phyloP scores from a whole-genome alignment of 2,113 vertebrate species.

The Pituophis catenifer region DNA sequence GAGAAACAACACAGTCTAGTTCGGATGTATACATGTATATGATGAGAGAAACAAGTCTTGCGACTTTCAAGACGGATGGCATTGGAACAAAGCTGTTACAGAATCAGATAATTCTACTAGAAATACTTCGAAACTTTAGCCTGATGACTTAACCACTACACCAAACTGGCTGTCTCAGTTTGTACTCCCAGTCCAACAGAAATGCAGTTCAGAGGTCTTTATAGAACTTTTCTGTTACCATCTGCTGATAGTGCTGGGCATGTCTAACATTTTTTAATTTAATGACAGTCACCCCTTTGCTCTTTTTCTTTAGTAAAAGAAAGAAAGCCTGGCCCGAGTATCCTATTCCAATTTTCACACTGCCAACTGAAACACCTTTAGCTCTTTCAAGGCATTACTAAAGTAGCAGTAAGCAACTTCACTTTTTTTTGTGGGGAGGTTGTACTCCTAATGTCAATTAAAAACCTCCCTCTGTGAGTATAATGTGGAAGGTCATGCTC shows the following conservation, averaged over 20 bases:
- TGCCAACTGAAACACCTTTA: background rate
- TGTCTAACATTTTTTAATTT: background rate
- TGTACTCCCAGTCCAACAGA: constrained; percentile 23
- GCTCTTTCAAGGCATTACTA: background rate
- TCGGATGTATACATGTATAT: too few species aligned
- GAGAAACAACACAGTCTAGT: too few species aligned
- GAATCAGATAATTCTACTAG: too few species aligned
- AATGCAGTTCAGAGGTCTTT: background rate
- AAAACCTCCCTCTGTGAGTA: background rate
- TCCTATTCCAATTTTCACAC: background rate
- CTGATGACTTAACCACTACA: too few species aligned
- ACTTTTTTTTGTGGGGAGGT: background rate
- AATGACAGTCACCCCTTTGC: background rate
- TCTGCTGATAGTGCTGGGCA: background rate
- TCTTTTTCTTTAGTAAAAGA: background rate
- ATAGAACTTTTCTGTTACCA: background rate
- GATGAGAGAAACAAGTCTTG: too few species aligned
- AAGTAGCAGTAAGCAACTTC: background rate
- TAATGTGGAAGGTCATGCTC: background rate
- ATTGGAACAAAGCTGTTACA: too few species aligned
- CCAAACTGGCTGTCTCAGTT: too few species aligned
- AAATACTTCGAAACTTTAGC: too few species aligned
- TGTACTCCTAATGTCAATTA: background rate
- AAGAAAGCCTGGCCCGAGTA: too few species aligned
- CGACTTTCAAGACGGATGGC: too few species aligned